Conservation (phyloP, 2,113 vertebrate species). For the Mustelus asterias region DNA sequence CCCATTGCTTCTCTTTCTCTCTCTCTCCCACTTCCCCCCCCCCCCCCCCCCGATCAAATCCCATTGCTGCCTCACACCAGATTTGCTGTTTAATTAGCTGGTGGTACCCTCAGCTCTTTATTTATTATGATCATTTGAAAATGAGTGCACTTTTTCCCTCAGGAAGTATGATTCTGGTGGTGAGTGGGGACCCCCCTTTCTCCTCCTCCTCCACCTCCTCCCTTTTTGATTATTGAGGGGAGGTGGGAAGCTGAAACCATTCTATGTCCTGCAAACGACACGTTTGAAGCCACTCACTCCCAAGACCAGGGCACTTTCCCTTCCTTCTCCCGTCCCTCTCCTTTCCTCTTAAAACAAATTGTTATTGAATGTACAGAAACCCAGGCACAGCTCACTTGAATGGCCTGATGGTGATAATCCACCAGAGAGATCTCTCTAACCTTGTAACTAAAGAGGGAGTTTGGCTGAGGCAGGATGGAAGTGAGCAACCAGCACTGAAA, state of each 20-base stretch:
- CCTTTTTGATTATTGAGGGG: neutral
- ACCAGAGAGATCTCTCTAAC: neutral
- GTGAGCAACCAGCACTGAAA: conserved; percentile 43
- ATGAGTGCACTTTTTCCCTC: neutral
- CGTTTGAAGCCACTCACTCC: conserved; percentile 60
- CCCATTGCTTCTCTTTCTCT: neutral
- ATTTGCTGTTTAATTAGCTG: neutral
- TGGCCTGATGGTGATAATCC: neutral
- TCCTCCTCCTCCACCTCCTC: too few relatives aligned
- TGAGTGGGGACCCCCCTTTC: neutral
- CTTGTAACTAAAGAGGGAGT: conserved; percentile 31
- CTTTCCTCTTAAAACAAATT: neutral
- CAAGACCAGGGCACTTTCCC: conserved; percentile 43
- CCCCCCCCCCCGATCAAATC: neutral
- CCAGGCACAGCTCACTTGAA: neutral
- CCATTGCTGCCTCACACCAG: neutral
- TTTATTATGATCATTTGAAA: neutral
- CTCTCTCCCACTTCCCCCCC: too few relatives aligned
- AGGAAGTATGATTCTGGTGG: neutral
- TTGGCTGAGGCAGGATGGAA: conserved; percentile 45
- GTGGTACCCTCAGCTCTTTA: neutral
- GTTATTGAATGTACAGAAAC: neutral
- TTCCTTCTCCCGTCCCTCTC: neutral
- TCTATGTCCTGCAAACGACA: conserved; percentile 71
- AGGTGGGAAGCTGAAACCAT: conserved; percentile 62